A percentile compares a stretch with the other conserved stretches of the same genome.
These are phyloP conservation scores for Procambarus virginalis DNA, from an alignment of 1,140 invertebrate species.

Conservation along the genomic window DNA sequence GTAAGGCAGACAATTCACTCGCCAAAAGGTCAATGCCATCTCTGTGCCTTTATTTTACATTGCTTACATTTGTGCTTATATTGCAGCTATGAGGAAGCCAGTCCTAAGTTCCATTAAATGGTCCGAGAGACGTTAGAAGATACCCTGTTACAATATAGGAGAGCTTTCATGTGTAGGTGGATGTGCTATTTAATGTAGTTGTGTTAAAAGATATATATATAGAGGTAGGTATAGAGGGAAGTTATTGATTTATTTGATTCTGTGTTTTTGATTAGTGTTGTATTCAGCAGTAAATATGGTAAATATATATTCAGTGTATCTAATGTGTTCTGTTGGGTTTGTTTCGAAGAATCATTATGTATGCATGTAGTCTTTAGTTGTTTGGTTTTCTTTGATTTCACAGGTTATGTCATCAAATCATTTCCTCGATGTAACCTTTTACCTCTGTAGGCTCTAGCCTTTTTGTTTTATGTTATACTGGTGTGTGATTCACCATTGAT, in stretches of 20 bases:
- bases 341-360: constrained; percentile 61
- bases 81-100: constrained; percentile 58
- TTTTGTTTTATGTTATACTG: constrained; percentile 33
- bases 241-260: constrained; percentile 63
- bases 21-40: constrained; percentile 65
- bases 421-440: constrained; percentile 30
- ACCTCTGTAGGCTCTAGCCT: constrained; percentile 26
- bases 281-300: constrained; percentile 66
- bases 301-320: constrained; percentile 63
- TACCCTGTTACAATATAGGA: constrained; percentile 65
- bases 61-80: constrained; percentile 60
- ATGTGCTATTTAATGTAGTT: constrained; percentile 69
- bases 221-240: constrained; percentile 67
- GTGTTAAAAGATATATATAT: constrained; percentile 69
- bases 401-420: constrained; percentile 36
- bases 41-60: constrained; percentile 66
- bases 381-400: constrained; percentile 54
- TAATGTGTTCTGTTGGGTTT: constrained; percentile 68
- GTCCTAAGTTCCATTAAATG: constrained; percentile 30
- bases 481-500: constrained; percentile 47
- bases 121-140: constrained; percentile 47
- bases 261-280: constrained; percentile 60
- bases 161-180: constrained; percentile 68
- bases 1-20: constrained; percentile 55
- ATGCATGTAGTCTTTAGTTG: constrained; percentile 61